Conservation (phyloP, 2,113 vertebrate genomes). For the Nicator chloris region DNA sequence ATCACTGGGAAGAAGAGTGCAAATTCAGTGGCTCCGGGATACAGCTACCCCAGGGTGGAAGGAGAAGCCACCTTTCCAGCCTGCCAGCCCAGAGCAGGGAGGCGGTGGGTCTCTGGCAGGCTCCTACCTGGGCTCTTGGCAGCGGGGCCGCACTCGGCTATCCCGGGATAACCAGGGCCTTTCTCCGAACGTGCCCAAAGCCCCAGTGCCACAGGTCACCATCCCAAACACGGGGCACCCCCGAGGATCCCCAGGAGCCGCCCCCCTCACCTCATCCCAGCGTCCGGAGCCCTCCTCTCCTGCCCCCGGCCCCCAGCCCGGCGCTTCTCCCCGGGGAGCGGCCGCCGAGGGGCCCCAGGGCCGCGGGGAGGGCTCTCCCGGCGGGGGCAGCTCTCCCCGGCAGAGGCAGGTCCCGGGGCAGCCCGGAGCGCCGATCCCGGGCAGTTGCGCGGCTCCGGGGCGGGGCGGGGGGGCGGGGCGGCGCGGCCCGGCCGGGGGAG, state of each 20-base stretch:
- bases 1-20: neutral
- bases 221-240: neutral
- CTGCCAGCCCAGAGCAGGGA: neutral
- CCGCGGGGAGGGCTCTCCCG: too few relatives aligned
- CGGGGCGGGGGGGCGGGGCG: neutral
- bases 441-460: neutral
- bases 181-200: neutral
- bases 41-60: neutral
- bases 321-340: neutral
- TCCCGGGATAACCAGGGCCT: neutral
- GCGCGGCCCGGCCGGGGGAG: neutral
- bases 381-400: rapidly evolving
- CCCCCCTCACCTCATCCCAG: neutral
- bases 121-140: neutral
- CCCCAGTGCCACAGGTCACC: neutral
- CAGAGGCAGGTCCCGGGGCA: neutral
- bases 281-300: neutral
- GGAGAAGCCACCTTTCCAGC: neutral
- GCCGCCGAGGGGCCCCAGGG: neutral
- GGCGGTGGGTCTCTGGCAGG: neutral
- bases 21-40: neutral
- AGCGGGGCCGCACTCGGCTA: neutral
- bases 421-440: neutral
- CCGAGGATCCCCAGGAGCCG: neutral
- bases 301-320: neutral